phyloP scores from a whole-genome alignment of 2,113 vertebrate species.

The Cricetomys ansorgei region DNA sequence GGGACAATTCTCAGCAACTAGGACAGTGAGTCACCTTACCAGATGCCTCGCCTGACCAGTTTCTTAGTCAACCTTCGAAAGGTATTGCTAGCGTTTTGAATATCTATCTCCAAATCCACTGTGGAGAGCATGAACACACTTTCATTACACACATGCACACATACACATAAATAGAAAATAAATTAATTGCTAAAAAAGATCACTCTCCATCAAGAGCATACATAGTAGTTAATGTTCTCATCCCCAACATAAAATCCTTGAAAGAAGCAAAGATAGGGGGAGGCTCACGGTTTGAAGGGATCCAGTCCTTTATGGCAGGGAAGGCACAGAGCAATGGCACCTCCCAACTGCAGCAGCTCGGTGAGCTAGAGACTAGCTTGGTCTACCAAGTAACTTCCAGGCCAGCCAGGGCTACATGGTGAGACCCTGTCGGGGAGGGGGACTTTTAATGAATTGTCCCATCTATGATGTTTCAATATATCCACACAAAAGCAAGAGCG shows the following conservation, averaged over 20 bases:
- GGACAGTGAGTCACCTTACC: not conserved
- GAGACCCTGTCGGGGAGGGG: not conserved
- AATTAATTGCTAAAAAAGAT: not conserved
- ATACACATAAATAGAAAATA: not conserved
- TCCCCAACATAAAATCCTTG: not conserved
- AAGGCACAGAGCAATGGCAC: not conserved
- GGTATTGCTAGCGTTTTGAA: not conserved
- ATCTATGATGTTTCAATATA: not conserved
- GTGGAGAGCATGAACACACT: not conserved
- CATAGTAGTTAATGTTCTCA: not conserved
- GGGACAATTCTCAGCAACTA: conserved; percentile 6
- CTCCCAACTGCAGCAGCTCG: not conserved
- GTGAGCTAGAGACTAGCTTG: not conserved
- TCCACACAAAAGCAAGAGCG: not conserved
- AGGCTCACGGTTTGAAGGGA: not conserved
- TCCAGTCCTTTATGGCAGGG: not conserved
- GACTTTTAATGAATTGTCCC: not conserved
- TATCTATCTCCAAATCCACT: not conserved
- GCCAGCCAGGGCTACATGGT: not conserved
- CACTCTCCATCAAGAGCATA: not conserved
- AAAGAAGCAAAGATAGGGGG: not conserved
- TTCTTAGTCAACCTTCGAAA: not conserved
- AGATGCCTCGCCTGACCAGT: not conserved
- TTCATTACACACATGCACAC: not conserved
- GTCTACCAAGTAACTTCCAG: not conserved